Base-by-base conservation (phyloP, 2,797 vertebrate genomes). In the Miichthys miiuy region DNA sequence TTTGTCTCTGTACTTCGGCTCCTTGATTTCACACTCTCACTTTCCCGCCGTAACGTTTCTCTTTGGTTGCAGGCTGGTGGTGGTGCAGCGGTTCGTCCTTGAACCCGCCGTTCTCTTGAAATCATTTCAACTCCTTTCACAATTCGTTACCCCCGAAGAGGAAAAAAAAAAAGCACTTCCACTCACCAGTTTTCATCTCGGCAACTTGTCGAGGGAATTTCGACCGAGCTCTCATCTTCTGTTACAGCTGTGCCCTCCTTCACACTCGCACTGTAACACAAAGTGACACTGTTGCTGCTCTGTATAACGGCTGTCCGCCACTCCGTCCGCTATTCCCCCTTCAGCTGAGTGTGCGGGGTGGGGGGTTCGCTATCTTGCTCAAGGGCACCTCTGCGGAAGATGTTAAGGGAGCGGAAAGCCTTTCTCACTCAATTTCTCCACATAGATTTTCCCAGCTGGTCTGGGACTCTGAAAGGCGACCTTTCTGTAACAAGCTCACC, bases 341-440 rank as follows among this genome's bases (percentile, higher is more conserved):
- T 21, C 83, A 87, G 81, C 42, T 16, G 44, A 46, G 42, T 3
- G 56, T 61, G 8, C 7, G 34, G 8, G 34, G 34, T 34, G 34
- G 34, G 30, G 8, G 51, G 57, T 58, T 71, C 21, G 2, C 63
- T 79, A 46, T 85, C 80, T 86, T 67, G 83, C 87, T 90, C 80
- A 90, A 90, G 87, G 88, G 88, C 90, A 89, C 89, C 92, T 88
- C 81, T 54, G 21, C 11, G 13, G 67, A 73, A 68, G 77, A 85
- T 63, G 80, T 75, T 69, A 80, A 80, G 68, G 75, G 77, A 87
- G 79, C 64, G 13, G 80, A 83, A 81, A 88, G 71, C 62, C 75
- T 82, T 86, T 89, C 81, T 82, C 88, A 84, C 87, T 89, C 87
- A 71, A 86, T 90, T 92, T 86, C 67, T 77, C 77, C 69, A 25